Evolutionary conservation across 2,888 invertebrate genomes (phyloP).

Genomic region (Mellilla xanthometata): DNA sequence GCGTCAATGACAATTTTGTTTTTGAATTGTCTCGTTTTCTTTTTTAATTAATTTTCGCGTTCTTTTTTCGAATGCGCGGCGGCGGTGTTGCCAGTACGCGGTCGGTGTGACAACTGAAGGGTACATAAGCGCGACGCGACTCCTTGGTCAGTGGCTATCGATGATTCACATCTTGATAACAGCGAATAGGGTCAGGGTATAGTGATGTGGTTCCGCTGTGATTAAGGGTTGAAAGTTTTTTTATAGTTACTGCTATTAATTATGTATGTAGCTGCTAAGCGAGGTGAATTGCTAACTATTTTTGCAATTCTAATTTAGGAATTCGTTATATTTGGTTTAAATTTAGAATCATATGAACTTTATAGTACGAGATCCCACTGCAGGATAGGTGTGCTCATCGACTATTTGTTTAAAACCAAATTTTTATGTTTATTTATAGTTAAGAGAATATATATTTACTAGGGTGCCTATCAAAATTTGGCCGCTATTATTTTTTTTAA

Average conservation of each 20-base stretch:
- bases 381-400: no score
- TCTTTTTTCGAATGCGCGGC: slow-evolving; percentile 35
- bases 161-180: slow-evolving; percentile 76
- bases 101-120: slow-evolving; percentile 67
- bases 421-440: no score
- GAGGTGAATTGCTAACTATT: no score
- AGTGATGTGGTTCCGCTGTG: slow-evolving; percentile 40
- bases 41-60: slow-evolving; percentile 44
- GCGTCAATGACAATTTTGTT: slow-evolving; percentile 50
- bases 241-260: slow-evolving; percentile 12
- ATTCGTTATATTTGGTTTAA: no score
- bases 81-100: slow-evolving; percentile 47
- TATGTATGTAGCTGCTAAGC: no score
- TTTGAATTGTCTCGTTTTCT: slow-evolving; percentile 48
- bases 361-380: no score
- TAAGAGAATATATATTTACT: no score
- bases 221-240: slow-evolving; percentile 23
- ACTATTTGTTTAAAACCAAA: no score
- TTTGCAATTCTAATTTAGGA: no score
- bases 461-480: no score
- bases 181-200: slow-evolving; percentile 71
- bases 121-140: slow-evolving; percentile 33
- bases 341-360: no score
- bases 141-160: slow-evolving; percentile 74
- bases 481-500: no score